phyloP scores from a whole-genome alignment of 1,140 invertebrate species.

The Caligus rogercresseyi region DNA sequence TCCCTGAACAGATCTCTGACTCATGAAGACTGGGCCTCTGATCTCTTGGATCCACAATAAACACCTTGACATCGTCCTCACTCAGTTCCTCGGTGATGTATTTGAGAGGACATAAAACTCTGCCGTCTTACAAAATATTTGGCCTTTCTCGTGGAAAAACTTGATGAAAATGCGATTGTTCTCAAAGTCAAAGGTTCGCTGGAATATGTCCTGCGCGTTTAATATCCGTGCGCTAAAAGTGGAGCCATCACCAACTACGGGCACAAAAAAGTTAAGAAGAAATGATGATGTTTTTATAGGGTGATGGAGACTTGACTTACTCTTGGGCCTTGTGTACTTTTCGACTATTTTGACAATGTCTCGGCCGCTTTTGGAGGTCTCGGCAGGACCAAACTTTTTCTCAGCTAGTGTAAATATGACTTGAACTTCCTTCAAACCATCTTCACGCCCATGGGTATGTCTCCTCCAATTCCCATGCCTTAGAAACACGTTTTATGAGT shows the following conservation, averaged over 20 bases:
- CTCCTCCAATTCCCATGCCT: background rate
- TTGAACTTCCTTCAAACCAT: background rate
- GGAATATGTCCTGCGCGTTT: background rate
- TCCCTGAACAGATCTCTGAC: background rate
- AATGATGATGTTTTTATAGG: too few species aligned
- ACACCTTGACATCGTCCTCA: conserved; percentile 10
- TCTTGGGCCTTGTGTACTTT: background rate
- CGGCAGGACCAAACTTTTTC: conserved; percentile 15
- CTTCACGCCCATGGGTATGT: background rate
- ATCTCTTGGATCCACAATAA: conserved; percentile 11
- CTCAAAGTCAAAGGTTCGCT: background rate
- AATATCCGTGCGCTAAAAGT: background rate
- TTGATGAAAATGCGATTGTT: conserved; percentile 7
- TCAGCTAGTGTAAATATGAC: conserved; percentile 6
- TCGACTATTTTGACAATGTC: conserved; percentile 12
- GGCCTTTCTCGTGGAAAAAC: conserved; percentile 6
- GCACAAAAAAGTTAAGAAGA: too few species aligned
- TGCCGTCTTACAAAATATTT: conserved; percentile 15
- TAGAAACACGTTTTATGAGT: background rate
- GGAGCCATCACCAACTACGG: too few species aligned
- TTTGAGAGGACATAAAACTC: background rate
- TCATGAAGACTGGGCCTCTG: background rate
- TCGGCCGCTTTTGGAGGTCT: background rate
- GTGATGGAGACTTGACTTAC: background rate
- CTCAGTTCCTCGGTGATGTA: background rate